Conservation (phyloP, 1,140 invertebrate genomes). For the Brachionus asplanchnoidis region DNA sequence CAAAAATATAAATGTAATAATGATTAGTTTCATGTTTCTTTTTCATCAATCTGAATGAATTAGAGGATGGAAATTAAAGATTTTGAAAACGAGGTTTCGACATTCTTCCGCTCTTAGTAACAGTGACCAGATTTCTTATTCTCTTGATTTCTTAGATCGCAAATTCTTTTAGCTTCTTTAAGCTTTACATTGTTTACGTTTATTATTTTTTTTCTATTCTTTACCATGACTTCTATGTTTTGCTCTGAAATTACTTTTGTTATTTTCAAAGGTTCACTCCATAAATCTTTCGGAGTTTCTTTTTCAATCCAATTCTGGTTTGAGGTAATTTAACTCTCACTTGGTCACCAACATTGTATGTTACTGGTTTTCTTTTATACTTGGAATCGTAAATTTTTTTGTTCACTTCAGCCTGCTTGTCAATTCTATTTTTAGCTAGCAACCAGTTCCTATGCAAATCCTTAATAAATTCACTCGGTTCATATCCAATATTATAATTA, state of each 20-base stretch:
- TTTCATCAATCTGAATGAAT: too few species aligned
- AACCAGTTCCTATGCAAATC: background rate
- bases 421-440: background rate
- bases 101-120: background rate
- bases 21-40: too few species aligned
- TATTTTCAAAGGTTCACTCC: background rate
- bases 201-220: too few species aligned
- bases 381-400: slow-evolving; percentile 10
- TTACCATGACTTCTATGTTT: too few species aligned
- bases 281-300: slow-evolving; percentile 14
- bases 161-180: background rate
- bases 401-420: background rate
- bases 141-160: too few species aligned
- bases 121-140: too few species aligned
- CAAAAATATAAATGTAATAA: too few species aligned
- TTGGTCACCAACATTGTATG: background rate
- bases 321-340: background rate
- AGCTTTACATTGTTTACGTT: background rate
- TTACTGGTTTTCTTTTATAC: background rate
- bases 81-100: background rate
- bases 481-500: slow-evolving; percentile 25
- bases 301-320: slow-evolving; percentile 15
- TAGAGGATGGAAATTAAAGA: background rate
- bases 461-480: background rate
- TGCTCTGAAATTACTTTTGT: background rate